These are phyloP conservation scores for Hemistola chrysoprasaria DNA, from an alignment of 2,888 invertebrate species.

Conservation along the genomic window DNA sequence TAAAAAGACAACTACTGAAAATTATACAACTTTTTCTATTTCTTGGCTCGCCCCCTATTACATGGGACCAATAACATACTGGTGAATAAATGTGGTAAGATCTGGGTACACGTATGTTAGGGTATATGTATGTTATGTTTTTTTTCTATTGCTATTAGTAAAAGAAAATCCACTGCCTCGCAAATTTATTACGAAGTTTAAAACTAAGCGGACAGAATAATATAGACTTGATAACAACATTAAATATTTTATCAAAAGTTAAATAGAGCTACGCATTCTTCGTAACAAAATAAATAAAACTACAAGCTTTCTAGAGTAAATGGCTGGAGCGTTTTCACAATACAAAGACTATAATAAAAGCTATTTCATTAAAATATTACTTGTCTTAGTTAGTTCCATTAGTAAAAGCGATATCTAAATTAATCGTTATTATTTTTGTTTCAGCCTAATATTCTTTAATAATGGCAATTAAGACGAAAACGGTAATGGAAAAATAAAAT, in stretches of 20 bases:
- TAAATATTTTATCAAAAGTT: too few species aligned
- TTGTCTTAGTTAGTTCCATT: slow-evolving; percentile 34
- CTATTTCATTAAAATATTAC: slow-evolving; percentile 16
- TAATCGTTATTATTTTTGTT: slow-evolving; percentile 30
- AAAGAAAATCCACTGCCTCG: too few species aligned
- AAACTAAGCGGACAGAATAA: too few species aligned
- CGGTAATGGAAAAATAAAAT: slow-evolving; percentile 55
- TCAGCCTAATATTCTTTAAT: slow-evolving; percentile 43
- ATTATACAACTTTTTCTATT: background rate
- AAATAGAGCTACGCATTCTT: too few species aligned
- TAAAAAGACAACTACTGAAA: too few species aligned
- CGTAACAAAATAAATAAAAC: background rate
- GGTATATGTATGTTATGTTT: background rate
- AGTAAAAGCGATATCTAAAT: slow-evolving; percentile 33
- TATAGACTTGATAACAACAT: too few species aligned
- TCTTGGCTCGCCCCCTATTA: background rate
- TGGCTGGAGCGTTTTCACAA: slow-evolving; percentile 3
- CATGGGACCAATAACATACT: too few species aligned
- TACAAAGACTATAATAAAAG: slow-evolving; percentile 11
- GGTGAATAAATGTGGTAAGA: background rate
- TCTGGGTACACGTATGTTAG: too few species aligned
- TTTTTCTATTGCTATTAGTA: background rate
- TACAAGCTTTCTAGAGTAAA: slow-evolving; percentile 2
- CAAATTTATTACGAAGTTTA: too few species aligned
- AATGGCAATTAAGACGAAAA: slow-evolving; percentile 48